Evolutionary conservation across 2,797 vertebrate species (phyloP).

Genomic region (Ctenopoma kingsleyae): DNA sequence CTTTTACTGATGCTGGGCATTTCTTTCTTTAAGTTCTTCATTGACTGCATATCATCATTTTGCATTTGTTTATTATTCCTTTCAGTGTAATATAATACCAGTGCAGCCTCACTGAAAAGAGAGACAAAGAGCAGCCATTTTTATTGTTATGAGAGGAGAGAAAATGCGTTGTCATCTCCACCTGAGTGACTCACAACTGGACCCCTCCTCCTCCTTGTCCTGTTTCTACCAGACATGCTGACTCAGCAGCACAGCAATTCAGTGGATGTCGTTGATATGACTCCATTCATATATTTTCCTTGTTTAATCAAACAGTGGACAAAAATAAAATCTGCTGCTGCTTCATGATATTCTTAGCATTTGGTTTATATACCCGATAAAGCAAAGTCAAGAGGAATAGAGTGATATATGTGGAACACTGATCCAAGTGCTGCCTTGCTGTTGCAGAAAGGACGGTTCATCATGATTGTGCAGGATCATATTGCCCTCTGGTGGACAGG

Average conservation of each 20-base stretch:
- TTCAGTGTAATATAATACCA: not conserved
- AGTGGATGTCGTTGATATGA: constrained; percentile 10
- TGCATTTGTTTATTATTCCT: not conserved
- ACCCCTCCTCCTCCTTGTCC: constrained; percentile 3
- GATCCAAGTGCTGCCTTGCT: not conserved
- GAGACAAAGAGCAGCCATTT: constrained; percentile 35
- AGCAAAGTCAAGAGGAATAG: not conserved
- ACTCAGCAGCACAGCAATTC: constrained; percentile 52
- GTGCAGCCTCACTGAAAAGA: not conserved
- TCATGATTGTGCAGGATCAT: constrained; percentile 1
- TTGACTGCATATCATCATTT: not conserved
- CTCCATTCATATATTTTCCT: not conserved
- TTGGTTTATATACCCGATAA: not conserved
- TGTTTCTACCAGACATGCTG: constrained; percentile 34
- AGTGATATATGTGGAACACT: not conserved
- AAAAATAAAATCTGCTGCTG: not conserved
- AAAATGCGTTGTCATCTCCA: constrained; percentile 73
- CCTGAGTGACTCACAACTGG: constrained; percentile 61
- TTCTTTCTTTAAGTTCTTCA: not conserved
- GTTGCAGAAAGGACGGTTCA: not conserved
- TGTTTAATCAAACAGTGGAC: not conserved
- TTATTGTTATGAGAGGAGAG: constrained; percentile 21
- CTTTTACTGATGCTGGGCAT: not conserved
- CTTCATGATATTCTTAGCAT: not conserved
- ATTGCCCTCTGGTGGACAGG: constrained; percentile 59